Evolutionary conservation across 2,113 vertebrate genomes (phyloP), one percentile per base, ranked within the genome.

Genomic region (Kobus ellipsiprymnus): DNA sequence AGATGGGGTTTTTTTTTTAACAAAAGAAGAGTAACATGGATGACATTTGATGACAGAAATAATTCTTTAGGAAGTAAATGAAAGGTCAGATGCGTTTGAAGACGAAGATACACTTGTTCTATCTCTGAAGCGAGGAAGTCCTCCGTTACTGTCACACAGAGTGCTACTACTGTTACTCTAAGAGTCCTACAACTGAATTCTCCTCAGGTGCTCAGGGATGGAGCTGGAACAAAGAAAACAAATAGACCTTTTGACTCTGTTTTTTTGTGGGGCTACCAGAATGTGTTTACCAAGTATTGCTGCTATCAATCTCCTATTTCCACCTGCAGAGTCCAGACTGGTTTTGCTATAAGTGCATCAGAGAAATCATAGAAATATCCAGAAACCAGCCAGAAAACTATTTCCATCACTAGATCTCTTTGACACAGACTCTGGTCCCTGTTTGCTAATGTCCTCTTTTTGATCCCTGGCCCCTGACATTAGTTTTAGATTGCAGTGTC

Each of bases 11-110:
- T 60, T 36, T 77, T 74, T 54, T 89, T 44, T 1, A 77, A 77
- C 36, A 77, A 82, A 60, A 93, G 62, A 78, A 50, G n/a, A 93
- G 84, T 44, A 89, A 48, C 9, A 59, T 55, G 5, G 44, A 40
- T 85, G n/a, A 54, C 6, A 36, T 48, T 33, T 74, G 62, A 87
- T 94, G 80, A 90, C 60, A 92, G 33, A 82, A 95, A 78, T 85
- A n/a, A 95, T 85, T 95, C 86, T 94, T 97, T 50, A 57, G 29
- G 52, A 97, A 92, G 46, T 82, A 50, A 93, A 80, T 82, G 52
- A 93, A 94, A 92, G 57, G 74, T 94, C 57, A 91, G 46, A 74
- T 92, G 55, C 78, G 27, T 88, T 40, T 91, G 80, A 95, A 94
- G 27, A 94, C 44, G 7, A 90, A 94, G 46, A 87, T 25, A 52